Base-by-base conservation (phyloP, 2,888 invertebrate genomes). In the Alentia gelatinosa region DNA sequence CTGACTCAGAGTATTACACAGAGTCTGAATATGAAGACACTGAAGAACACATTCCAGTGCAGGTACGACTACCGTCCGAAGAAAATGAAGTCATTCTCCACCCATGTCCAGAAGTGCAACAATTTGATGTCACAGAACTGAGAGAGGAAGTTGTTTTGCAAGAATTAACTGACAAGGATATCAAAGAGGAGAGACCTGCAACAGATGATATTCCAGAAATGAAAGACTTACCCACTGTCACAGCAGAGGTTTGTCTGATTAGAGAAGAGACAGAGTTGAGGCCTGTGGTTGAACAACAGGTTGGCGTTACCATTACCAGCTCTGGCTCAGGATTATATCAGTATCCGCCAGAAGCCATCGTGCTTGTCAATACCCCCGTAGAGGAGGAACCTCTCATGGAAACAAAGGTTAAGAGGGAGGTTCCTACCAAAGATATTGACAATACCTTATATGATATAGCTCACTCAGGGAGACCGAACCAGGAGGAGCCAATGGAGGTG, bases 41-140 rank as follows among this genome's bases (percentile, higher is more conserved):
- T 3, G 86, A 86, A 86, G 86, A 86, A n/a, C 86, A 86, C 47
- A 86, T 86, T 86, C 86, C 86, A 47, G 86, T 86, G 26, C 42
- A 86, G 23, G 86, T 86, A 19, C 26, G 86, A 1, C 35, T 86
- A 30, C 86, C 86, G 0, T 86, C 86, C 1, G 86, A 86, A 23
- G 86, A 86, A 47, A 47, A 47, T 86, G 86, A 86, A 47, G 50
- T 86, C 33, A 47, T 86, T 7, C 47, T 86, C 7, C 30, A 86
- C 23, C 86, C 42, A 50, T 86, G 47, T 33, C 42, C 26, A 35
- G 50, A 33, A 19, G 42, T 50, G 30, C 42, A 12, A 42, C 19
- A 86, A 47, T 23, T 86, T 23, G 47, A 86, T 12, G 26, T 86
- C 19, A 30, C 19, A 33, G 86, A 86, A 33, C 7, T 19, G 9